These are phyloP conservation scores for Myiagra hebetior DNA, from an alignment of 2,113 vertebrate genomes.

Conservation along the genomic window DNA sequence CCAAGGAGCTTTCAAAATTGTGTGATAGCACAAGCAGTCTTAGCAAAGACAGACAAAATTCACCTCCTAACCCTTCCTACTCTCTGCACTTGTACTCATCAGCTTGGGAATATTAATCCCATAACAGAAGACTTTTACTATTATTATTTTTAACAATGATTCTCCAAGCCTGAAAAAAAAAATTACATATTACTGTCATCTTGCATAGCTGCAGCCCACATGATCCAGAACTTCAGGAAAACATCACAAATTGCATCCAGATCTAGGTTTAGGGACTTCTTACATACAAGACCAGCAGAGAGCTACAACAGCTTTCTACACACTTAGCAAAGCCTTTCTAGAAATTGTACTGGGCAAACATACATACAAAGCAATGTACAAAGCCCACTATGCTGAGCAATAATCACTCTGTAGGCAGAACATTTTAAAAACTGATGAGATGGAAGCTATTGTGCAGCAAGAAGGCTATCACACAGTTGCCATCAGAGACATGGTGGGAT, in stretches of 20 bases:
- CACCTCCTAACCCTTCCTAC: neutral
- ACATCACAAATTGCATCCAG: neutral
- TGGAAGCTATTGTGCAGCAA: neutral
- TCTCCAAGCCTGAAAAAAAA: neutral
- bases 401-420: neutral
- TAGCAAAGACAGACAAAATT: neutral
- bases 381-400: neutral
- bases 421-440: neutral
- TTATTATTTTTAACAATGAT: neutral
- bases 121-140: neutral
- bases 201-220: neutral
- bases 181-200: neutral
- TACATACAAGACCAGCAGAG: neutral
- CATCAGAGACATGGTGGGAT: neutral
- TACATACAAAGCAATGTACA: neutral
- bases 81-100: neutral
- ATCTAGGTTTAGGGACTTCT: neutral
- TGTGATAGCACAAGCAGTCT: neutral
- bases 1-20: neutral
- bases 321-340: neutral
- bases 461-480: no score
- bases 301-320: neutral
- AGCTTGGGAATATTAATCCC: neutral
- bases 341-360: neutral
- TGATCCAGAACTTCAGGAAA: neutral